A percentile compares a stretch with the other conserved stretches of the same genome.
phyloP scores from a whole-genome alignment of 2,113 vertebrate species.

The Athene noctua region DNA sequence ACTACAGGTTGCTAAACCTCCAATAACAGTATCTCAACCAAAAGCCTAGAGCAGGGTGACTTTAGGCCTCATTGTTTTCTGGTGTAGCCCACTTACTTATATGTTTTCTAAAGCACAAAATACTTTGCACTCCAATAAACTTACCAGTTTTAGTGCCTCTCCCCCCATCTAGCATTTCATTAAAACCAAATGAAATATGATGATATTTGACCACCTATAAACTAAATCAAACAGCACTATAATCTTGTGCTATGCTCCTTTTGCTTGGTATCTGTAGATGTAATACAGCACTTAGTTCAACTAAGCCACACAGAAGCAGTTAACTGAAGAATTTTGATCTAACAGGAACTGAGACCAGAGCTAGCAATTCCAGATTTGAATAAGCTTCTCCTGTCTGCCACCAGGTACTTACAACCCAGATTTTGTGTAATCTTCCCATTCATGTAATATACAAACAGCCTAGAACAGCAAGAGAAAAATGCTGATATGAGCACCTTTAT shows the following conservation, averaged over 20 bases:
- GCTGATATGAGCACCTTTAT: background rate
- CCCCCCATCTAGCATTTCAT: background rate
- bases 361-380: background rate
- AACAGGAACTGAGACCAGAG: background rate
- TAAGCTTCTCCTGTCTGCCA: background rate
- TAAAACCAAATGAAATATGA: background rate
- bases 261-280: background rate
- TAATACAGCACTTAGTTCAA: background rate
- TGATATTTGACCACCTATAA: background rate
- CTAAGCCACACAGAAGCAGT: background rate
- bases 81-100: background rate
- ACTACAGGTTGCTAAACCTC: background rate
- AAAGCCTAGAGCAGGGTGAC: background rate
- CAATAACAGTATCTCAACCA: background rate
- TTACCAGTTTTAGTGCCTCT: background rate
- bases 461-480: background rate
- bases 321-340: background rate
- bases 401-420: background rate
- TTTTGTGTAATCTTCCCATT: background rate
- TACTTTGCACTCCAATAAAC: background rate
- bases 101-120: background rate
- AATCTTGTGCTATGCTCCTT: background rate
- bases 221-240: background rate
- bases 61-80: background rate
- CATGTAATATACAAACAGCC: background rate